A percentile compares a stretch with the other conserved stretches of the same genome.
Conservation (phyloP, 1,140 invertebrate species). For the Pantala flavescens region DNA sequence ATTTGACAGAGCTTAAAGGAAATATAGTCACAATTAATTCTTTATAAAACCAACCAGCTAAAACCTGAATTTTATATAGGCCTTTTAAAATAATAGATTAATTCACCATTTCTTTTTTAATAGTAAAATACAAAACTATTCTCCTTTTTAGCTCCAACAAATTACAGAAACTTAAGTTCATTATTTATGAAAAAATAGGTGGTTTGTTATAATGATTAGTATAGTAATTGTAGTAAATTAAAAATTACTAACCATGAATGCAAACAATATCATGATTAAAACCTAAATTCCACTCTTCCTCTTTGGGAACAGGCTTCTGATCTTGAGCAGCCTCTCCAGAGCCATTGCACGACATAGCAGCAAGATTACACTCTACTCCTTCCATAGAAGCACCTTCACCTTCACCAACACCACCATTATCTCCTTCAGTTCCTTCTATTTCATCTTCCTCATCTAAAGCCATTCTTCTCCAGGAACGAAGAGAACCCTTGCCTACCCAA, state of each 20-base stretch:
- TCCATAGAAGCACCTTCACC: slow-evolving; percentile 17
- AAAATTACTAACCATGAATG: slow-evolving; percentile 37
- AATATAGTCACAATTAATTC: too few relatives aligned
- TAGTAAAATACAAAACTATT: too few relatives aligned
- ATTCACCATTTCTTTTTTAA: too few relatives aligned
- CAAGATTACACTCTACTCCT: slow-evolving; percentile 11
- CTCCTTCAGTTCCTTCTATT: slow-evolving; percentile 28
- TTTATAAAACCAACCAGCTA: too few relatives aligned
- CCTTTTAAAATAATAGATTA: too few relatives aligned
- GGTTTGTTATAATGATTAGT: too few relatives aligned
- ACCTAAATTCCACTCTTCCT: slow-evolving; percentile 32
- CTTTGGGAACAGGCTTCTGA: slow-evolving; percentile 28
- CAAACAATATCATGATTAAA: slow-evolving; percentile 50
- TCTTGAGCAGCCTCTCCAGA: slow-evolving; percentile 18
- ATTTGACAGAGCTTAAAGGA: too few relatives aligned
- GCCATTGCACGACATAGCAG: slow-evolving; percentile 19
- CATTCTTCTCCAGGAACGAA: slow-evolving; percentile 33
- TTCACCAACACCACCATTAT: slow-evolving; percentile 18
- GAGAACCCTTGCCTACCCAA: slow-evolving; percentile 38
- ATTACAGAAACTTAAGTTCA: too few relatives aligned
- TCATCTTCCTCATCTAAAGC: slow-evolving; percentile 29
- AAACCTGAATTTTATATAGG: too few relatives aligned
- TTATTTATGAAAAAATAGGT: too few relatives aligned
- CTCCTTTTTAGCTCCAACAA: too few relatives aligned
- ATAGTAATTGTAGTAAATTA: too few relatives aligned